Conservation (phyloP, 2,113 vertebrate genomes). For the Alligator mississippiensis region DNA sequence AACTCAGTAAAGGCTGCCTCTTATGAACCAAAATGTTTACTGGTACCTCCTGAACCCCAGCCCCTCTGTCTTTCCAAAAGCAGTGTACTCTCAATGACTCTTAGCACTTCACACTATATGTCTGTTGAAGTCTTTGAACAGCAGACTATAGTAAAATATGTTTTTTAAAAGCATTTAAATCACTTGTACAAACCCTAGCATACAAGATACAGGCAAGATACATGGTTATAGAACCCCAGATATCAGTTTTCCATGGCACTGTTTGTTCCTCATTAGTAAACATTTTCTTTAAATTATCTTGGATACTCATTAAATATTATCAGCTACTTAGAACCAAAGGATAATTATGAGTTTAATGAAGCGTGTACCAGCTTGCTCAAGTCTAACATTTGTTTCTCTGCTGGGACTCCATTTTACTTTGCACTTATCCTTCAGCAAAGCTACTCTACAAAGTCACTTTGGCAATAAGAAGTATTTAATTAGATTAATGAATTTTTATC, state of each 20-base stretch:
- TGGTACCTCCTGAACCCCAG: not conserved
- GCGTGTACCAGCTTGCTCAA: slow-evolving; percentile 92
- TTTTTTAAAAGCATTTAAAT: slow-evolving; percentile 21
- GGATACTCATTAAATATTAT: slow-evolving; percentile 99
- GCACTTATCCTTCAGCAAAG: slow-evolving; percentile 99
- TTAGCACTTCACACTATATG: not conserved
- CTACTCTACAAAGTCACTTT: slow-evolving; percentile 95
- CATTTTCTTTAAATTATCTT: slow-evolving; percentile 90
- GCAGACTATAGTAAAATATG: not conserved
- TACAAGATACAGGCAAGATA: slow-evolving; percentile 80
- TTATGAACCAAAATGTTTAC: not conserved
- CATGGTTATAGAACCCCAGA: slow-evolving; percentile 79
- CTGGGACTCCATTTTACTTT: slow-evolving; percentile 98
- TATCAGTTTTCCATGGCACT: slow-evolving; percentile 81
- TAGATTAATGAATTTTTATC: slow-evolving; percentile 99
- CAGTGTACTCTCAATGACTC: not conserved
- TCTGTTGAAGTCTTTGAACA: not conserved
- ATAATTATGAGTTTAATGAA: slow-evolving; percentile 99
- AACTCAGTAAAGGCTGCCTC: not conserved
- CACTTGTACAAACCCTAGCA: slow-evolving; percentile 37
- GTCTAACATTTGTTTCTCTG: slow-evolving; percentile 92
- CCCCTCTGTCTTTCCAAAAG: fast-evolving
- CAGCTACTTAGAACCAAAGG: slow-evolving; percentile 99
- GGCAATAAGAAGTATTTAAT: slow-evolving; percentile 99
- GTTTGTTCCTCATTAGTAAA: slow-evolving; percentile 89